phyloP scores from a whole-genome alignment of 2,888 invertebrate species.

The Abrostola triplasia region DNA sequence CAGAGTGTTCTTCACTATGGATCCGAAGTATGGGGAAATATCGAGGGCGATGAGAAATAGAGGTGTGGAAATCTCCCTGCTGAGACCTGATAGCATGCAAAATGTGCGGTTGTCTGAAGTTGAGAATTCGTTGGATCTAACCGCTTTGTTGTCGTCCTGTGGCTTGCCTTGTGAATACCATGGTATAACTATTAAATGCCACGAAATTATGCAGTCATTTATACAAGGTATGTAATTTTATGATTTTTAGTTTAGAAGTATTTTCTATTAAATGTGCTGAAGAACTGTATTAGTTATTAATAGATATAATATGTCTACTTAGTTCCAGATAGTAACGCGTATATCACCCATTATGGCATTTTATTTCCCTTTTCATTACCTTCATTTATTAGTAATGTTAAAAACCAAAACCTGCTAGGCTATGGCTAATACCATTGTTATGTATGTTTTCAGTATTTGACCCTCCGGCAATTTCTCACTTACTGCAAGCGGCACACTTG shows the following conservation, averaged over 20 bases:
- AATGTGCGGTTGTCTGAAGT: slow-evolving; percentile 70
- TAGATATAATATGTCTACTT: too few species aligned
- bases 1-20: slow-evolving; percentile 97
- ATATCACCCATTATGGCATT: neutral
- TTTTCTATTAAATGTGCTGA: too few species aligned
- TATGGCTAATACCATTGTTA: neutral
- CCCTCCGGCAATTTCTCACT: slow-evolving; percentile 89
- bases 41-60: slow-evolving; percentile 99
- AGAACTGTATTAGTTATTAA: too few species aligned
- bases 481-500: slow-evolving; percentile 90
- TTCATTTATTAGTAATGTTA: neutral
- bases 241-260: neutral
- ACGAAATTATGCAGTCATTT: slow-evolving; percentile 79
- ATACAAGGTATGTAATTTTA: slow-evolving; percentile 76
- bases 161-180: slow-evolving; percentile 78
- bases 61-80: slow-evolving; percentile 94
- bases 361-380: neutral
- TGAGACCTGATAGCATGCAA: slow-evolving; percentile 74
- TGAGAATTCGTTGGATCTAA: slow-evolving; percentile 78
- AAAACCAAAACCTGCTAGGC: neutral
- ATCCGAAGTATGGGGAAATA: slow-evolving; percentile 98
- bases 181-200: slow-evolving; percentile 73
- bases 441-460: slow-evolving; percentile 84
- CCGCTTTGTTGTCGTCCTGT: slow-evolving; percentile 77
- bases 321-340: too few species aligned